Evolutionary conservation across 2,797 vertebrate species (phyloP).

Genomic region (Betta splendens): DNA sequence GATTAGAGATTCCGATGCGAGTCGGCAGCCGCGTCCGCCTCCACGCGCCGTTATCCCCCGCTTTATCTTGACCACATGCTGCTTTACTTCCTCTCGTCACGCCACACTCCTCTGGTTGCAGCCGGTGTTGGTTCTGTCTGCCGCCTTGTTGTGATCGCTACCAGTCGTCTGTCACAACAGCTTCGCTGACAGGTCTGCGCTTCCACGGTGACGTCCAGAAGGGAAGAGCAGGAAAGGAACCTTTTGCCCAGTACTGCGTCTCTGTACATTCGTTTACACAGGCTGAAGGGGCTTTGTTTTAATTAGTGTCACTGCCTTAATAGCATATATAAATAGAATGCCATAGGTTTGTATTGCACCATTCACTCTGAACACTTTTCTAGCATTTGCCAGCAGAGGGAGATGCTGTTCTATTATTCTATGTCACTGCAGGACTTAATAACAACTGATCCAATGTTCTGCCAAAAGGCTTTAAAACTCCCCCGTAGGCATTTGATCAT

Average conservation of each 20-base stretch:
- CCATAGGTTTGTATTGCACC: neutral
- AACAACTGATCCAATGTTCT: neutral
- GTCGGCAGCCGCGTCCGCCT: neutral
- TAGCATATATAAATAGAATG: too few relatives aligned
- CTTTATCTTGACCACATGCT: slow-evolving; percentile 42
- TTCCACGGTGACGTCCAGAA: slow-evolving; percentile 36
- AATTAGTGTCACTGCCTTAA: too few relatives aligned
- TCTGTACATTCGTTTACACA: neutral
- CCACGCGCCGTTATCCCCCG: slow-evolving; percentile 14
- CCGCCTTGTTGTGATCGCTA: slow-evolving; percentile 65
- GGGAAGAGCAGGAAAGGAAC: slow-evolving; percentile 41
- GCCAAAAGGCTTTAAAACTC: slow-evolving; percentile 2
- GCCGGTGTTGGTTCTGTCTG: slow-evolving; percentile 44
- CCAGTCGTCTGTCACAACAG: slow-evolving; percentile 62
- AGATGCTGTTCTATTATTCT: slow-evolving; percentile 50
- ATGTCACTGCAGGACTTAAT: neutral
- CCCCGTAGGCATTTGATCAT: slow-evolving; percentile 1
- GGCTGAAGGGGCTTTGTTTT: too few relatives aligned
- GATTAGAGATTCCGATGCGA: too few relatives aligned
- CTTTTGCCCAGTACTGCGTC: slow-evolving; percentile 6
- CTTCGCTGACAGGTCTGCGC: slow-evolving; percentile 50
- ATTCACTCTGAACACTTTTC: slow-evolving; percentile 27
- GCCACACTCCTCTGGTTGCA: slow-evolving; percentile 47
- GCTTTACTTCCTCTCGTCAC: slow-evolving; percentile 54
- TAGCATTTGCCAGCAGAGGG: slow-evolving; percentile 69